Evolutionary conservation across 2,113 vertebrate species (phyloP), one percentile per base, ranked within the genome.

Genomic region (Bufo bufo): DNA sequence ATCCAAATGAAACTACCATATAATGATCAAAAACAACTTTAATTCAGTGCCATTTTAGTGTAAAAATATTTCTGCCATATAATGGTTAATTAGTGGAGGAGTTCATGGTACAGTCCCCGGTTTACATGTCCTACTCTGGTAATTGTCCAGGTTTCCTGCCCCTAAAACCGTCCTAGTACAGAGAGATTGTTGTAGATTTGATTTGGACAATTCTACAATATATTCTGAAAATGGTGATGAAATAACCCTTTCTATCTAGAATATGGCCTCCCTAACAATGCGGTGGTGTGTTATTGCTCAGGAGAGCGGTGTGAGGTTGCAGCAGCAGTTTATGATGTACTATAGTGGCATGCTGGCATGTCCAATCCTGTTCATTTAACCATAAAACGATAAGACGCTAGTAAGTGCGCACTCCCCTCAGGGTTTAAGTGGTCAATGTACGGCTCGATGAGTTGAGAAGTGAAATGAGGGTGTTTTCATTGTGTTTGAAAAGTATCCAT

Each of bases 401-500:
- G 63, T 71, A 58, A 16, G 23, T 80, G 54, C 50, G 12, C 65
- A 75, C 17, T 74, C n/a, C 54, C 33, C 54, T 88, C 52, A 23
- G 65, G n/a, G 87, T 61, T n/a, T 63, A 71, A 89, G 54, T 54
- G 49, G 47, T 75, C 69, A 49, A 23, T 1, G 59, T 58, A 14
- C 23, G 9, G 43, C 43, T 74, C 1, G 58, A 9, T 87, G 74
- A 85, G 19, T 4, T 6, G 52, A n/a, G 75, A 19, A 45, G 47
- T 8, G 7, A 81, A 77, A 65, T 77, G 13, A 61, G n/a, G 16
- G 81, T 16, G n/a, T 43, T 50, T 61, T 33, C n/a, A 43, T 45
- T 84, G 19, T 77, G 4, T 56, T 65, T 82, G 84, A 59, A 47
- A 75, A 61, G 85, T 71, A 20, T 84, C 50, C 74, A 81, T 45